Base-by-base conservation (phyloP, 2,888 invertebrate species). In the Mesorhabditis sp. region DNA sequence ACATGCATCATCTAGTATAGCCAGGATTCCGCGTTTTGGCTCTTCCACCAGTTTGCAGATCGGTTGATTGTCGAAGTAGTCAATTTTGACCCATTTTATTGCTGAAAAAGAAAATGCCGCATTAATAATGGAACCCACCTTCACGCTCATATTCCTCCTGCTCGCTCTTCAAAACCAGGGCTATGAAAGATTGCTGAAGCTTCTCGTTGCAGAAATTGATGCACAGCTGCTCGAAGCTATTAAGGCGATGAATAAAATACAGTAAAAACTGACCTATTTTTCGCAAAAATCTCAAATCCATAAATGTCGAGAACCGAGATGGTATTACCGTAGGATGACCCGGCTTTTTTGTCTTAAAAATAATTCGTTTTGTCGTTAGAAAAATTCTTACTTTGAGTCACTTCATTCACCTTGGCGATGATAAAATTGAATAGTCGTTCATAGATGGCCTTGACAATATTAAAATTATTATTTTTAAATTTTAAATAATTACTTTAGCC, bases 121-220 rank as follows among this genome's bases (percentile, higher is more conserved):
- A 13, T 13, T 13, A 50, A 50, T n/a, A 50, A 50, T 50, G 58
- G 10, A 50, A 50, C n/a, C n/a, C 58, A 50, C 58, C 97, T 86
- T 98, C 97, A 43, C 91, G 90, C 76, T 91, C 90, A 86, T 98
- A 98, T 86, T 97, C 97, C 86, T 97, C 97, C 85, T 98, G 97
- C 86, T 98, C 96, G 87, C 95, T 96, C 85, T 95, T 95, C 74
- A 98, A 88, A 45, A 97, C 97, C 87, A 98, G 88, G 87, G 97
- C 96, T 84, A 97, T 97, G 86, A 97, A 97, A 50, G 97, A 89
- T 87, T 97, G 97, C 86, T 97, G 97, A 76, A 97, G 89, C 86
- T 97, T 97, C 88, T 97, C 97, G 86, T 97, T 97, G 86, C 96
- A 97, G 88, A 96, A 97, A 88, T 97, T 97, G 86, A 97, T 97